Base-by-base conservation (phyloP, 2,888 invertebrate species). In the Amiota minor region DNA sequence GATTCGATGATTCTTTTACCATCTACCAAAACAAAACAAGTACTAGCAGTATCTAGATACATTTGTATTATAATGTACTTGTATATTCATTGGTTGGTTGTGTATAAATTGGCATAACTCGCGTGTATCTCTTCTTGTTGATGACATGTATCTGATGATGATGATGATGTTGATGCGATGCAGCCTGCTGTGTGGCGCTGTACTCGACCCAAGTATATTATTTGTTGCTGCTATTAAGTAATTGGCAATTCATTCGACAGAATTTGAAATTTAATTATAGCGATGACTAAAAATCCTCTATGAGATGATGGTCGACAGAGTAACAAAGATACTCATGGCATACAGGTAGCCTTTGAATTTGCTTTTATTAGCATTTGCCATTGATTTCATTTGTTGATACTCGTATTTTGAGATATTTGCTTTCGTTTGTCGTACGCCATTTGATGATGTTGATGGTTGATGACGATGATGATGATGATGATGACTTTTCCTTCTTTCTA, bases 201-300 rank as follows among this genome's bases (percentile, higher is more conserved):
- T 35, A 35, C 35, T 35, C 35, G 6, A 6, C 35, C 59, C 59
- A 71, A 71, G n/a, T 77, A 35, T 35, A 8, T 50, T 65, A 9
- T 56, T 71, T 76, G 81, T 74, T 23, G 72, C 14, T 47, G 75
- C 79, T 84, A 85, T 85, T 84, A 84, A 83, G 80, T 84, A 83
- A 84, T 81, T 82, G 83, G 79, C 77, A 77, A 72, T 50, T 69
- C 74, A 74, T 71, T 69, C 65, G 47, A 59, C 47, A 56, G 35
- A 35, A 35, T 35, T 35, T 35, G 2, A 35, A 35, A 35, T 77
- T 69, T 76, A 78, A 77, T 79, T 81, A 73, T 80, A 83, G 74
- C 77, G 70, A 78, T 82, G 81, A 78, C 74, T 78, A 77, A 77
- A 72, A 75, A 46, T 67, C 68, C 76, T 73, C 64, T 62, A 6